Evolutionary conservation across 2,113 vertebrate genomes (phyloP).

Genomic region (Perca flavescens): DNA sequence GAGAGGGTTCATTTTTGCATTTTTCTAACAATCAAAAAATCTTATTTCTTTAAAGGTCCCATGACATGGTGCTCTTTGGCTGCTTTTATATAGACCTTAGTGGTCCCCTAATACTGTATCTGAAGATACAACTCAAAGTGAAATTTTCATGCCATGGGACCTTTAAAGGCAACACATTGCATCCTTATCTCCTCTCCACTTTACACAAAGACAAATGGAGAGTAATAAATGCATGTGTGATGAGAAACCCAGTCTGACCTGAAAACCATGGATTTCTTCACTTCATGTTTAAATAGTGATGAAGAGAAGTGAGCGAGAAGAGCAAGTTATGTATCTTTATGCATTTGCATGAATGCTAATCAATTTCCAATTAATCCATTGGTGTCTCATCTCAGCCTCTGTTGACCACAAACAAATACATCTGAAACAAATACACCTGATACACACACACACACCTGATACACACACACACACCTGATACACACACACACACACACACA

Average conservation of each 20-base stretch:
- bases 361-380: background rate
- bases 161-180: too few species aligned
- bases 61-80: too few species aligned
- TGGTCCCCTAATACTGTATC: too few species aligned
- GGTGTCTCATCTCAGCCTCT: background rate
- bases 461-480: too few species aligned
- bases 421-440: background rate
- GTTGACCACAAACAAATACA: background rate
- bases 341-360: background rate
- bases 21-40: background rate
- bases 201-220: background rate
- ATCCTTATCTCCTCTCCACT: background rate
- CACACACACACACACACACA: background rate
- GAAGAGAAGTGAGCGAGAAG: background rate
- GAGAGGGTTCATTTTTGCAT: background rate
- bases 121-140: too few species aligned
- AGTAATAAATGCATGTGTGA: background rate
- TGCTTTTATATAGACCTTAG: too few species aligned
- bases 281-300: constrained; percentile 13
- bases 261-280: background rate
- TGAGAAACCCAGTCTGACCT: background rate
- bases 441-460: background rate
- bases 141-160: too few species aligned
- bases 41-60: background rate
- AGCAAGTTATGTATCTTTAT: background rate